Base-by-base conservation (phyloP, 2,797 vertebrate species). In the Etheostoma perlongum region DNA sequence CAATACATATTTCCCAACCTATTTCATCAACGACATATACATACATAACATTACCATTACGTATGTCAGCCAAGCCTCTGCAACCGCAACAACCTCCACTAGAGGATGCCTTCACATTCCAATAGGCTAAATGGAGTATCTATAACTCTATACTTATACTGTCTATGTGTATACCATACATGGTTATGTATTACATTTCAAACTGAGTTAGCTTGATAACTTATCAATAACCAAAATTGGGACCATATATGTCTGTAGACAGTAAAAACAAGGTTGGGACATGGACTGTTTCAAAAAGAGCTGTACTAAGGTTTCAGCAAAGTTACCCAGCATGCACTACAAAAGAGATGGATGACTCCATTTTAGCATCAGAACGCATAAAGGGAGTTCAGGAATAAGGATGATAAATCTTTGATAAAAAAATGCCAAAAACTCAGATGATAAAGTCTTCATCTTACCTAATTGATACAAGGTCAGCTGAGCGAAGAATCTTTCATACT, bases 1-100 rank as follows among this genome's bases (percentile, higher is more conserved):
- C 68, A 30, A 64, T 76, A 49, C 77, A 84, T 27, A 84, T 84
- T 27, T 73, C 69, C 73, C 82, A 84, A 25, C 59, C 60, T 11
- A 73, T 80, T 10, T 44, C n/a, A n/a, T n/a, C n/a, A n/a, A n/a
- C n/a, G 44, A 23, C 44, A 5, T 59, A 53, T 33, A 11, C 10
- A 40, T 36, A 3, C 36, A 6, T 0, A 4, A 21, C 33, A 52
- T 46, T 30, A 59, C 54, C 9, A 2, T 4, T 4, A 48, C 9
- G 2, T 47, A 40, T 25, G 0, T n/a, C 25, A 8, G 44, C 4
- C 2, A 25, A 14, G n/a, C 27, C 61, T 8, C 46, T 54, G 40
- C 13, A 42, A n/a, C 1, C 13, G n/a, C 18, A 16, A 42, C 47
- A 11, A 1, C 0, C 2, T 23, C 64, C 70, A 57, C 30, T 14